Conservation (phyloP, 2,797 vertebrate species). For the Semotilus atromaculatus region DNA sequence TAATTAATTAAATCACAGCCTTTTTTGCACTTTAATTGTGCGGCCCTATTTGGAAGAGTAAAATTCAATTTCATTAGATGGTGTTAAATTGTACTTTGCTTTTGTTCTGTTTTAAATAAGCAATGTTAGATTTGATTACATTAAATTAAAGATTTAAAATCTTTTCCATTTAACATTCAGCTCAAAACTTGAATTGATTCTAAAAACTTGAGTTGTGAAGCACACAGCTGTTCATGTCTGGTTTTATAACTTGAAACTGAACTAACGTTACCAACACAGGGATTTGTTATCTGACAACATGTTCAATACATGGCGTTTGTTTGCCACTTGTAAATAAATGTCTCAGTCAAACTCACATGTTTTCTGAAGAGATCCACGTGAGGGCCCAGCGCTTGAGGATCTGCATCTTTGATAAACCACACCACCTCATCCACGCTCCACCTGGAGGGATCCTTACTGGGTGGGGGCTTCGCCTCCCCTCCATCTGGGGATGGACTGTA, state of each 20-base stretch:
- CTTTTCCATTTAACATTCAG: neutral
- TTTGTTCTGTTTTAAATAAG: neutral
- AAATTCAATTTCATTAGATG: neutral
- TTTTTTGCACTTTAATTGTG: conserved; percentile 2
- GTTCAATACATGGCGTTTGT: conserved; percentile 3
- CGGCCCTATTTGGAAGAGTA: neutral
- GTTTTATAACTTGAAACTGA: neutral
- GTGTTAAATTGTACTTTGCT: neutral
- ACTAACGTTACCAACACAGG: neutral
- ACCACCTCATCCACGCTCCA: conserved; percentile 96
- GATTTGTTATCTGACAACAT: neutral
- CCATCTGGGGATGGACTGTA: conserved; percentile 83
- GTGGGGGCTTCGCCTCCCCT: conserved; percentile 77
- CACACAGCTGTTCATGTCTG: neutral
- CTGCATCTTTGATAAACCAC: conserved; percentile 93
- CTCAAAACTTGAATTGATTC: neutral
- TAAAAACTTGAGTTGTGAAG: neutral
- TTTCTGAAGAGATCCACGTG: conserved; percentile 95
- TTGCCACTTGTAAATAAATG: conserved; percentile 11
- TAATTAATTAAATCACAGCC: conserved; percentile 8
- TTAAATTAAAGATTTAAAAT: neutral
- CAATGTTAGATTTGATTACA: no score
- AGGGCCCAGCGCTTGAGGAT: conserved; percentile 93
- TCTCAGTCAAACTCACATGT: conserved; percentile 78
- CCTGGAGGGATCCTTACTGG: conserved; percentile 86